Conservation (phyloP, 2,113 vertebrate species). For the Pteropus alecto region DNA sequence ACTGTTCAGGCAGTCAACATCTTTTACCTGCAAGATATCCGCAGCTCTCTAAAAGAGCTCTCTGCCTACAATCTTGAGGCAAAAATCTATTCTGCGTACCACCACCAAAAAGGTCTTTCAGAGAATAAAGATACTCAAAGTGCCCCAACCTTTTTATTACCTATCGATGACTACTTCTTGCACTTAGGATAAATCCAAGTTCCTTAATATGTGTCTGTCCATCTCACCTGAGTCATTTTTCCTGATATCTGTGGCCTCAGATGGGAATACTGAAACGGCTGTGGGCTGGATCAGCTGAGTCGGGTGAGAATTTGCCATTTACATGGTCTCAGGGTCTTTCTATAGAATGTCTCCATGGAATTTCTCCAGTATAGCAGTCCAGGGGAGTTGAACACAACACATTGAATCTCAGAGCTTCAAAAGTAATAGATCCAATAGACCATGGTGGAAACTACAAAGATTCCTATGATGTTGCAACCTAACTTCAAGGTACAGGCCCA, state of each 20-base stretch:
- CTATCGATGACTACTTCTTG: neutral
- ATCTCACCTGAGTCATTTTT: neutral
- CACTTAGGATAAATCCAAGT: neutral
- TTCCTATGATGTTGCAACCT: neutral
- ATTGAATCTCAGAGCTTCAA: neutral
- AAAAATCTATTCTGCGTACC: neutral
- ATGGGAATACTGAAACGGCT: neutral
- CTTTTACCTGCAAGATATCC: neutral
- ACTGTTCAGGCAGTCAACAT: neutral
- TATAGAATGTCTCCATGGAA: neutral
- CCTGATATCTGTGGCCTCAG: neutral
- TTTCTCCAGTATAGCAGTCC: neutral
- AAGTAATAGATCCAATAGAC: neutral
- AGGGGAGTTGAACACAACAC: neutral
- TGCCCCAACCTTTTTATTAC: neutral
- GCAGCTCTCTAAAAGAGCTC: neutral
- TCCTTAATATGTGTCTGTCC: neutral
- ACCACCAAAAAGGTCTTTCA: neutral
- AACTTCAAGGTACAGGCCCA: neutral
- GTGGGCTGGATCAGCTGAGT: neutral
- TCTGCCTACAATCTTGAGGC: neutral
- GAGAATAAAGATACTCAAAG: neutral
- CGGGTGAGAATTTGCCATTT: neutral
- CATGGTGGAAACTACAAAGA: neutral
- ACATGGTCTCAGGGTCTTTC: neutral